These are phyloP conservation scores for Chloroceryle aenea DNA, from an alignment of 2,113 vertebrate species.

Conservation along the genomic window DNA sequence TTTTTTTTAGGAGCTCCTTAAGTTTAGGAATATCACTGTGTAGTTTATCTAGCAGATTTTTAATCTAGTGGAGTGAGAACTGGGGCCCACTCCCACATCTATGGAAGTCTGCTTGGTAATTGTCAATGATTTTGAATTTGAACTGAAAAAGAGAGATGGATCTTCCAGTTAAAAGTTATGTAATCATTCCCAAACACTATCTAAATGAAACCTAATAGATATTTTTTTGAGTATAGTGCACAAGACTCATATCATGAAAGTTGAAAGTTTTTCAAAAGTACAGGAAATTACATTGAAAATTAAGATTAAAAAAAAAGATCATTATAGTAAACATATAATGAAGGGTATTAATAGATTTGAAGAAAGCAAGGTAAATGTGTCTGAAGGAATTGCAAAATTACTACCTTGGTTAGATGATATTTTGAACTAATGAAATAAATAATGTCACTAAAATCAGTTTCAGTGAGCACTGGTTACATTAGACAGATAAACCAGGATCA, in stretches of 20 bases:
- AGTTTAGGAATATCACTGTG: neutral
- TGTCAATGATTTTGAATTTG: neutral
- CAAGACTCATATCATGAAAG: neutral
- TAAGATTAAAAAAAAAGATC: neutral
- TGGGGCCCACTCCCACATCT: neutral
- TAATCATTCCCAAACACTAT: neutral
- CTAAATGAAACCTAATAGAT: neutral
- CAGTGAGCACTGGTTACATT: neutral
- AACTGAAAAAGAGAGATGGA: neutral
- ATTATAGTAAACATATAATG: neutral
- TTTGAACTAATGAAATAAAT: constrained; percentile 10
- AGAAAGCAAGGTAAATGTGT: neutral
- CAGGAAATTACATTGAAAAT: neutral
- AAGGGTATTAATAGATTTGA: neutral
- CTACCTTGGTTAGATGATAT: neutral
- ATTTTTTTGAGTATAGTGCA: neutral
- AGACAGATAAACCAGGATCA: neutral
- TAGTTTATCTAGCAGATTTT: neutral
- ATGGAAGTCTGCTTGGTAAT: neutral
- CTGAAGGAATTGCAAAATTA: neutral
- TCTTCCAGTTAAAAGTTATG: neutral
- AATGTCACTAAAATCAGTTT: neutral
- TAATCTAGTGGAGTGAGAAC: neutral
- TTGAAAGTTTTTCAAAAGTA: neutral
- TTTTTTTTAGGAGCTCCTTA: neutral